Percentiles rank a stretch among this genome's conserved stretches.
Evolutionary conservation across 2,113 vertebrate genomes (phyloP).

Genomic region (human): DNA sequence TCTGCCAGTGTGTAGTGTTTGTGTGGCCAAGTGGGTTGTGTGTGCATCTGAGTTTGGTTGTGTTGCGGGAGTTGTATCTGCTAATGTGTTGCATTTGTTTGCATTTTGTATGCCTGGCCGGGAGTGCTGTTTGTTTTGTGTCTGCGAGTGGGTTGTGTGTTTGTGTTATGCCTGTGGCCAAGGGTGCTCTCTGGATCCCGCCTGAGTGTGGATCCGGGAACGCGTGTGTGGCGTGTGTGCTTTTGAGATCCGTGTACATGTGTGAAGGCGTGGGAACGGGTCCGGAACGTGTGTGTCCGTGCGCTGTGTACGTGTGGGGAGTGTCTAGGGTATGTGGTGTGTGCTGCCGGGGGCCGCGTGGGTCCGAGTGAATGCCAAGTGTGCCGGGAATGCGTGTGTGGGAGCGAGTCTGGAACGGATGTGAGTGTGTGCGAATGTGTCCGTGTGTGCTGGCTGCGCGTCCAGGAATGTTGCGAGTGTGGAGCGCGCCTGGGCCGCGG

Average conservation of each 20-base stretch:
- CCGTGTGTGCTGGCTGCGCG: conserved; percentile 47
- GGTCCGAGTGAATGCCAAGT: conserved; percentile 53
- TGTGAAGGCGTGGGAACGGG: conserved; percentile 59
- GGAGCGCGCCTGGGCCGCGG: conserved; percentile 55
- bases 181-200: conserved; percentile 8
- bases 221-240: conserved; percentile 44
- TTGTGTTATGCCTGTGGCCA: conserved; percentile 17
- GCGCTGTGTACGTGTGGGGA: conserved; percentile 51
- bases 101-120: neutral
- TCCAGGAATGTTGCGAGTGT: conserved; percentile 66
- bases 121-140: conserved; percentile 27
- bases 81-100: conserved; percentile 41
- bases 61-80: conserved; percentile 66
- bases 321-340: conserved; percentile 47
- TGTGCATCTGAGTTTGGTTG: conserved; percentile 65
- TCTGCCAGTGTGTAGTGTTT: neutral
- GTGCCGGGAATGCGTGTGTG: conserved; percentile 60
- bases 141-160: neutral
- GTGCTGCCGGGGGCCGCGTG: conserved; percentile 36
- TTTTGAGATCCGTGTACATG: conserved; percentile 9
- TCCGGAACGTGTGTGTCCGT: conserved; percentile 52
- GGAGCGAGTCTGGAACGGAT: conserved; percentile 61
- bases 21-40: conserved; percentile 40
- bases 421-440: conserved; percentile 56
- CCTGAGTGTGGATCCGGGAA: conserved; percentile 6